phyloP scores from a whole-genome alignment of 1,140 invertebrate species.

The Drosophila cardini region DNA sequence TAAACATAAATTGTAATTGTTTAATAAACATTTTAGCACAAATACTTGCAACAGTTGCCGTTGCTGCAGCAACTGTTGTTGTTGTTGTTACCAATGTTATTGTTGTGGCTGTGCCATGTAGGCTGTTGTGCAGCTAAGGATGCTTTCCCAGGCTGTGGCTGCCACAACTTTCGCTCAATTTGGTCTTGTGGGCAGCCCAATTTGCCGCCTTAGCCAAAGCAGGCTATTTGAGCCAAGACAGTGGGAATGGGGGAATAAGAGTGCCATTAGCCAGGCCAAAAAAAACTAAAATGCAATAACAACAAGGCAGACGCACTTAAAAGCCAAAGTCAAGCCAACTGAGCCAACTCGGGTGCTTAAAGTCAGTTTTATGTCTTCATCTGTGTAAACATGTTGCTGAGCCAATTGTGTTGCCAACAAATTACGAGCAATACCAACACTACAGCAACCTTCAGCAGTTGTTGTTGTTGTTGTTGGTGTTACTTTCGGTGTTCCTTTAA shows the following conservation, averaged over 20 bases:
- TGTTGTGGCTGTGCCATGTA: slow-evolving; percentile 3
- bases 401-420: slow-evolving; percentile 66
- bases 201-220: slow-evolving; percentile 20
- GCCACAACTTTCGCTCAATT: slow-evolving; percentile 31
- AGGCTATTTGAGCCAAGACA: slow-evolving; percentile 39
- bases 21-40: slow-evolving; percentile 53
- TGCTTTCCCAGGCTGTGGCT: slow-evolving; percentile 40
- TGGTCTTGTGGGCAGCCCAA: slow-evolving; percentile 51
- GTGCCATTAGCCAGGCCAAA: slow-evolving; percentile 13
- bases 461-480: slow-evolving; percentile 12
- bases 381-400: slow-evolving; percentile 70
- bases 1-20: slow-evolving; percentile 74
- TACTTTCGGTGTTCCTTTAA: slow-evolving; percentile 10
- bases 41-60: slow-evolving; percentile 17
- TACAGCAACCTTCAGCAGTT: slow-evolving; percentile 40
- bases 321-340: slow-evolving; percentile 34
- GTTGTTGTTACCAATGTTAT: not conserved
- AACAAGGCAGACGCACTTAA: slow-evolving; percentile 67
- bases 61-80: slow-evolving; percentile 13
- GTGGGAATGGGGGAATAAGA: not conserved
- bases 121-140: slow-evolving; percentile 11
- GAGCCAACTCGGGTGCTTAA: slow-evolving; percentile 46
- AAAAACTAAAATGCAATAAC: slow-evolving; percentile 2
- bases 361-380: slow-evolving; percentile 74
- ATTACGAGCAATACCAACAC: slow-evolving; percentile 65